A percentile compares a stretch with the other conserved stretches of the same genome.
phyloP scores from a whole-genome alignment of 2,888 invertebrate species.

The Sussaba pulchella region DNA sequence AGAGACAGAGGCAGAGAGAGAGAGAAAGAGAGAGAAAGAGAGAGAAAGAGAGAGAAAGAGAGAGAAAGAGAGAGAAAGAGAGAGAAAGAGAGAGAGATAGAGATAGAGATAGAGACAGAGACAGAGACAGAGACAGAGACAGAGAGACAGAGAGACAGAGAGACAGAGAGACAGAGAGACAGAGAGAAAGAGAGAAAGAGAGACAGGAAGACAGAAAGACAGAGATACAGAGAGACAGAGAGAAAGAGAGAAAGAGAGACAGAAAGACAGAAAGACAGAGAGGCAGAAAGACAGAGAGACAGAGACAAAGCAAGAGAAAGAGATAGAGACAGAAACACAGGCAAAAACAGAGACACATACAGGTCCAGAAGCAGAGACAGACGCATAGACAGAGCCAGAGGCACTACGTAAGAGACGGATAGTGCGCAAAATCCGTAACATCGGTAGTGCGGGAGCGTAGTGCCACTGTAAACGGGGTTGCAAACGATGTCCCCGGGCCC shows the following conservation, averaged over 20 bases:
- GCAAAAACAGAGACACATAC: not conserved
- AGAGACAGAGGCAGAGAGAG: no score
- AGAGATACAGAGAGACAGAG: not conserved
- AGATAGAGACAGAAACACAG: not conserved
- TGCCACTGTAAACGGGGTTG: slow-evolving; percentile 62
- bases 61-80: no score
- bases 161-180: no score
- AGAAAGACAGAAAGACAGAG: no score
- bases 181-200: no score
- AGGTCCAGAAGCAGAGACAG: no score
- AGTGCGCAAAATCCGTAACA: slow-evolving; percentile 12
- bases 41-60: not conserved
- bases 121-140: not conserved
- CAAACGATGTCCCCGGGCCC: slow-evolving; percentile 61
- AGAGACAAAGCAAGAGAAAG: not conserved
- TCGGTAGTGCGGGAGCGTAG: slow-evolving; percentile 45
- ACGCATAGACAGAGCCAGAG: not conserved
- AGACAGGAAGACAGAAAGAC: not conserved
- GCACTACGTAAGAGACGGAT: not conserved
- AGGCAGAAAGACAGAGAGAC: no score
- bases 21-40: no score
- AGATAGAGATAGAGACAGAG: no score
- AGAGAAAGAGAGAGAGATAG: not conserved
- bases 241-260: not conserved
- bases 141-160: not conserved